Conservation (phyloP, 2,888 invertebrate species). For the Parasteatoda lunata region DNA sequence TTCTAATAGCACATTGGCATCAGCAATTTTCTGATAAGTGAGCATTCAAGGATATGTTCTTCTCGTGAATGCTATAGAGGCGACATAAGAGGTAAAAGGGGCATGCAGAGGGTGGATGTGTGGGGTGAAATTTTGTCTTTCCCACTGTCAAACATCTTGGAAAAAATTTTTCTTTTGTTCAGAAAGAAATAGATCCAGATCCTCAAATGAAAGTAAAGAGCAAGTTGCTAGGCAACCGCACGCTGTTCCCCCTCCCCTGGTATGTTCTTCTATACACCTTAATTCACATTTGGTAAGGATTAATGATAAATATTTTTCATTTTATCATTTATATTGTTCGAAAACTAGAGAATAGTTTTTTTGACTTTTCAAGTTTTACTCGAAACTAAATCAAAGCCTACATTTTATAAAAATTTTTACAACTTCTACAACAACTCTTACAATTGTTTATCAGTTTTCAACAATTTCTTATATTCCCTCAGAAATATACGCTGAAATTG, state of each 20-base stretch:
- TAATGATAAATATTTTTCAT: too few relatives aligned
- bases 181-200: conserved; percentile 44
- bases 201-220: conserved; percentile 39
- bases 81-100: not conserved
- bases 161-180: conserved; percentile 28
- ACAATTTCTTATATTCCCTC: too few relatives aligned
- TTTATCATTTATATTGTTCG: too few relatives aligned
- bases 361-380: too few relatives aligned
- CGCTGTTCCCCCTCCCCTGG: not conserved
- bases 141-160: conserved; percentile 29
- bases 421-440: too few relatives aligned
- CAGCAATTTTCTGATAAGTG: conserved; percentile 53
- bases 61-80: not conserved
- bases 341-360: too few relatives aligned
- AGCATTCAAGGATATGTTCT: conserved; percentile 14
- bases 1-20: conserved; percentile 27
- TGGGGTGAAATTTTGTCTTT: not conserved
- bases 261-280: not conserved
- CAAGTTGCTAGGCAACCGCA: conserved; percentile 48
- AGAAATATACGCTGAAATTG: too few relatives aligned
- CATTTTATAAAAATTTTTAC: too few relatives aligned
- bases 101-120: not conserved
- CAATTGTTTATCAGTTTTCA: too few relatives aligned
- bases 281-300: not conserved
- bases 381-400: too few relatives aligned